phyloP scores from a whole-genome alignment of 1,140 invertebrate genomes.

The Aphelenchoides fujianensis region DNA sequence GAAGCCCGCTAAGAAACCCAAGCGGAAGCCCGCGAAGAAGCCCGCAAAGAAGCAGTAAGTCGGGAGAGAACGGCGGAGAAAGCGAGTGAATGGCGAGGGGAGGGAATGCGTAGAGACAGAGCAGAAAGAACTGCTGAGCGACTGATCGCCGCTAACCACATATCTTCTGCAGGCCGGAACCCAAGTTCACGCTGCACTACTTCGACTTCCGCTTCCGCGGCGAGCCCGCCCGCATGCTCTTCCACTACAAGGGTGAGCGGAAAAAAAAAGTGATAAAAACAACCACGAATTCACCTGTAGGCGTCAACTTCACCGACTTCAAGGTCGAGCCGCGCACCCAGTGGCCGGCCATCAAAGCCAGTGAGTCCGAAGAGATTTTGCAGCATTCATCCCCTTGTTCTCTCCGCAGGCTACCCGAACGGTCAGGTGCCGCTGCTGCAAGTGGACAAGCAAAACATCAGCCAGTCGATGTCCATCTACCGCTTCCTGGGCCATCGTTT shows the following conservation, averaged over 20 bases:
- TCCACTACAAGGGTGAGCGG: background rate
- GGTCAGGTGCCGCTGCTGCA: conserved; percentile 7
- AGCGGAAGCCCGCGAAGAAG: background rate
- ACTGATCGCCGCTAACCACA: no score
- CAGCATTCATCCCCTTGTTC: background rate
- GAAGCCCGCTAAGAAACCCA: background rate
- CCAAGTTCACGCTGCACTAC: background rate
- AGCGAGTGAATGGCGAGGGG: no score
- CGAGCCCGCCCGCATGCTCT: conserved; percentile 1
- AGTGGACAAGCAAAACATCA: background rate
- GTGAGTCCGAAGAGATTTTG: no score
- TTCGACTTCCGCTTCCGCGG: background rate
- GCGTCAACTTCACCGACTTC: conserved; percentile 8
- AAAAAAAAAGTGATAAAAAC: no score
- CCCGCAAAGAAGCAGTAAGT: background rate
- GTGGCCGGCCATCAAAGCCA: background rate
- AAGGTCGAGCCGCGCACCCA: background rate
- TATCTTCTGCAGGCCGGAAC: background rate
- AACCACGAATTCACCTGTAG: no score
- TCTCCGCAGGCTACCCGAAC: background rate
- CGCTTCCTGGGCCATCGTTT: background rate
- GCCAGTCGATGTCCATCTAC: background rate
- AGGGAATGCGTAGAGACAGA: no score
- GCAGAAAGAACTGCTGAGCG: no score
- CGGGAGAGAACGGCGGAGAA: background rate